Evolutionary conservation across 2,113 vertebrate species (phyloP).

Genomic region (Nyctibius bracteatus): DNA sequence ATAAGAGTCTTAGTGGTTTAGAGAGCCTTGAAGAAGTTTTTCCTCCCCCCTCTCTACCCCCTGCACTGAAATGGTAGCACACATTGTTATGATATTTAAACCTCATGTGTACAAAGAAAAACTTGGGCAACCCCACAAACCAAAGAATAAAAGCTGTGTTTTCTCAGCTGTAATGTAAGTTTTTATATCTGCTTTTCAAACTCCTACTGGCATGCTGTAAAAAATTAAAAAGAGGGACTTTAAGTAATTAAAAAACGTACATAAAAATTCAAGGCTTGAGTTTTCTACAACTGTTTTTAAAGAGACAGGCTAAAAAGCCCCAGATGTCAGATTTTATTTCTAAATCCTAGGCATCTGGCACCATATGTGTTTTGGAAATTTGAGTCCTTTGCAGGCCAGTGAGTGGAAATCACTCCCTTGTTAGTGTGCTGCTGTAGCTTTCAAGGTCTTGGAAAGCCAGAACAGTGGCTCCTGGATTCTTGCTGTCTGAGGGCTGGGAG

Average conservation of each 20-base stretch:
- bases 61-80: constrained; percentile 69
- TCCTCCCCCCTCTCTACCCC: not conserved
- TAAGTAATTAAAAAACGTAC: constrained; percentile 79
- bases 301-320: constrained; percentile 79
- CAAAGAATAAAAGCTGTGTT: constrained; percentile 82
- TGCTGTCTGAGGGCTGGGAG: constrained; percentile 52
- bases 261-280: constrained; percentile 73
- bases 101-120: constrained; percentile 82
- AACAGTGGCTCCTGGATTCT: constrained; percentile 68
- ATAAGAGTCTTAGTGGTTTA: constrained; percentile 72
- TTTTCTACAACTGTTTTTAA: constrained; percentile 77
- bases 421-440: constrained; percentile 70
- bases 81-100: constrained; percentile 77
- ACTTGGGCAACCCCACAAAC: constrained; percentile 85
- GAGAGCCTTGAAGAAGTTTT: constrained; percentile 19
- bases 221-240: constrained; percentile 78
- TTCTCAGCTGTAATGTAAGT: constrained; percentile 89
- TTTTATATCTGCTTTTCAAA: constrained; percentile 81
- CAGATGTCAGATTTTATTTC: constrained; percentile 82
- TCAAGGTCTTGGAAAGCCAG: constrained; percentile 68
- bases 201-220: constrained; percentile 74
- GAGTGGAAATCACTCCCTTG: constrained; percentile 73
- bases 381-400: constrained; percentile 70
- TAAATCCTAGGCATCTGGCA: constrained; percentile 80
- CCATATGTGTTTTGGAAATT: constrained; percentile 77